These are phyloP conservation scores for Rhorus exstirpatorius DNA, from an alignment of 2,888 invertebrate species.

Conservation along the genomic window DNA sequence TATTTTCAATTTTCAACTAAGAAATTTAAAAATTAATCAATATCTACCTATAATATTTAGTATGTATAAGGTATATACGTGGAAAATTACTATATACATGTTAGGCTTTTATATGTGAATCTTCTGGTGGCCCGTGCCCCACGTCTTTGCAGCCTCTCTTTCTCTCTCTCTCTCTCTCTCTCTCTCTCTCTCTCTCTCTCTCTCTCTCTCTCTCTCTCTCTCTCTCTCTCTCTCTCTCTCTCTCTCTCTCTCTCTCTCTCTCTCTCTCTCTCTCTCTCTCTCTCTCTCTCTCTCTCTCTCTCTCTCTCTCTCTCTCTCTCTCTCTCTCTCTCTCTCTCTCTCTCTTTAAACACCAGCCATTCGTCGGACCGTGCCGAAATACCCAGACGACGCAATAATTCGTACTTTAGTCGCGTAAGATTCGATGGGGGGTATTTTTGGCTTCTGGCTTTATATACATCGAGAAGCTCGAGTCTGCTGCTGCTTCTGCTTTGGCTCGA, in stretches of 20 bases:
- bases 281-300: neutral
- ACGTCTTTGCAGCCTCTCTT: conserved; percentile 45
- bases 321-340: neutral
- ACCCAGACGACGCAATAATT: conserved; percentile 68
- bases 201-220: conserved; percentile 7
- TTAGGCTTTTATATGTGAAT: conserved; percentile 43
- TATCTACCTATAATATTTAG: neutral
- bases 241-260: neutral
- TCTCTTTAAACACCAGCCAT: conserved; percentile 19
- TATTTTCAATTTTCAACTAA: no score
- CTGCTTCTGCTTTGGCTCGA: conserved; percentile 59
- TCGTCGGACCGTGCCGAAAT: conserved; percentile 58
- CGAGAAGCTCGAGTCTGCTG: conserved; percentile 25
- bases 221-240: neutral
- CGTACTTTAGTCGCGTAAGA: conserved; percentile 65
- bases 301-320: neutral
- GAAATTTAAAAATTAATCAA: neutral
- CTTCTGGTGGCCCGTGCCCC: conserved; percentile 55
- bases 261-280: neutral
- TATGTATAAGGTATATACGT: neutral
- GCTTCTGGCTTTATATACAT: conserved; percentile 61
- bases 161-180: neutral
- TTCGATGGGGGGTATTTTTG: conserved; percentile 70
- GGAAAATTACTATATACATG: conserved; percentile 29
- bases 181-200: conserved; percentile 8